Base-by-base conservation (phyloP, 2,888 invertebrate genomes). In the Eupithecia vulgata region DNA sequence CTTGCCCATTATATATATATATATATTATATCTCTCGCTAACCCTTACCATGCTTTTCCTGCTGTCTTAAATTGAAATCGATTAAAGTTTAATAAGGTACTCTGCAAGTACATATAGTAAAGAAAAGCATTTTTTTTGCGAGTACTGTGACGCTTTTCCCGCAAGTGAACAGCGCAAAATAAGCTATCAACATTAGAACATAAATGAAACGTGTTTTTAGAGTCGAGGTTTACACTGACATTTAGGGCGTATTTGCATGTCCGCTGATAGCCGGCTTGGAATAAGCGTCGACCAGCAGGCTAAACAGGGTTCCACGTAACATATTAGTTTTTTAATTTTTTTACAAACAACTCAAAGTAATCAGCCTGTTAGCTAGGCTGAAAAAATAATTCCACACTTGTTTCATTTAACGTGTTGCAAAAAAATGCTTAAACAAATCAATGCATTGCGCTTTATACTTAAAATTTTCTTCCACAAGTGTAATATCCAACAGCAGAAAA, bases 231-330 rank as follows among this genome's bases (percentile, higher is more conserved):
- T 57, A 25, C 12, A 57, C 67, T 68, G 25, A 45, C 40, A 74
- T 74, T 48, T 74, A 65, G 74, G 71, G 68, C 71, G 65, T 68
- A 74, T 68, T 74, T 61, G 68, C 74, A 68, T 71, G 59, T n/a
- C 42, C 35, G 45, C 34, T 65, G 68, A 62, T 66, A 64, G 67
- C 64, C 13, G 8, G 13, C 40, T n/a, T 45, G 17, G n/a, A 67
- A 59, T 12, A 30, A 59, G 25, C 12, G 13, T 59, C 30, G 6
- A 59, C 15, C 3, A 52, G 10, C 52, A 52, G 34, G 7, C 17
- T 25, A 7, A 1, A 65, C 30, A 71, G 61, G 61, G 42, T 25
- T 67, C 45, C 52, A 65, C 48, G 35, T 35, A 35, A 30, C 30
- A 30, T n/a, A n/a, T n/a, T n/a, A n/a, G n/a, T n/a, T n/a, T n/a